A percentile compares a stretch with the other conserved stretches of the same genome.
Conservation (phyloP, 2,888 invertebrate species). For the Ectobius pallidus region DNA sequence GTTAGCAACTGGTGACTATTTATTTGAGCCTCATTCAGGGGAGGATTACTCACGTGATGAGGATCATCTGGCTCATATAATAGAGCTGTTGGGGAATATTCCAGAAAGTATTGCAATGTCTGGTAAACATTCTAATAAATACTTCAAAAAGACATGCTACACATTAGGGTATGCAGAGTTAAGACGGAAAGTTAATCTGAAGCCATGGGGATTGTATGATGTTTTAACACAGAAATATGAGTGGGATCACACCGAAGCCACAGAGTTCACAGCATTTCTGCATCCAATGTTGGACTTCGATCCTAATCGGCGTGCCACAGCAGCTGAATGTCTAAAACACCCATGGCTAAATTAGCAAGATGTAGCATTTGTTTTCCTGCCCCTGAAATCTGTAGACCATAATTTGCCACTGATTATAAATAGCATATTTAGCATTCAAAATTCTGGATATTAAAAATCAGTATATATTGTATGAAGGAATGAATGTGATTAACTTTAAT, state of each 20-base stretch:
- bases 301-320: slow-evolving; percentile 90
- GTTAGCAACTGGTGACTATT: slow-evolving; percentile 98
- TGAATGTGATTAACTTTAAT: too few species aligned
- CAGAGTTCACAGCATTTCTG: slow-evolving; percentile 91
- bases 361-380: neutral
- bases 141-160: slow-evolving; percentile 94
- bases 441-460: slow-evolving; percentile 20
- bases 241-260: slow-evolving; percentile 88
- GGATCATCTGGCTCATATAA: slow-evolving; percentile 98
- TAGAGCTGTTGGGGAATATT: slow-evolving; percentile 96
- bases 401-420: too few species aligned
- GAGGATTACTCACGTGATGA: slow-evolving; percentile 97
- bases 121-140: slow-evolving; percentile 91
- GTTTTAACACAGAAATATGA: slow-evolving; percentile 97
- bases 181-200: slow-evolving; percentile 91
- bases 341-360: slow-evolving; percentile 75
- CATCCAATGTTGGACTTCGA: slow-evolving; percentile 97
- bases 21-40: slow-evolving; percentile 98
- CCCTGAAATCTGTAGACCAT: neutral
- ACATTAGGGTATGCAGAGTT: too few species aligned
- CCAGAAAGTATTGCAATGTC: slow-evolving; percentile 91
- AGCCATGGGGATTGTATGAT: slow-evolving; percentile 95
- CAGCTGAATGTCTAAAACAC: slow-evolving; percentile 92
- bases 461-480: too few species aligned
- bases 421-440: neutral